phyloP scores from a whole-genome alignment of 2,797 vertebrate species.

The Ctenopoma multispine region DNA sequence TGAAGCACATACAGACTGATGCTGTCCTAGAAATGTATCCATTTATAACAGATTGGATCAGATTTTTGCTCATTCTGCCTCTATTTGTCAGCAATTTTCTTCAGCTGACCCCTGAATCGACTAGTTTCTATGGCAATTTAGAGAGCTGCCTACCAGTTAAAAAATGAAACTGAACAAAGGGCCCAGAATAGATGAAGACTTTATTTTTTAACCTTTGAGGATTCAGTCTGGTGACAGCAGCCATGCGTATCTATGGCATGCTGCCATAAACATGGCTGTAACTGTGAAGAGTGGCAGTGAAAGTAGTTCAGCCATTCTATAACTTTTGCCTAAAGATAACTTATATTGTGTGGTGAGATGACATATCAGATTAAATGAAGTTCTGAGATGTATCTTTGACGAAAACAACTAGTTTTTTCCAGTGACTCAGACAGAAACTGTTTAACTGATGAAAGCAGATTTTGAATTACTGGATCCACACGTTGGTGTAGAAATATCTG shows the following conservation, averaged over 20 bases:
- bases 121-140: conserved; percentile 34
- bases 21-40: conserved; percentile 50
- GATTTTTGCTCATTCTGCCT: conserved; percentile 46
- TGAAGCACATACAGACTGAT: conserved; percentile 46
- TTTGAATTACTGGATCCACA: conserved; percentile 36
- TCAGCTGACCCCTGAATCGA: conserved; percentile 50
- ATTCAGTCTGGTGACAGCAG: conserved; percentile 23
- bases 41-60: conserved; percentile 60
- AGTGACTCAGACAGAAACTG: conserved; percentile 26
- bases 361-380: conserved; percentile 1
- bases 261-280: conserved; percentile 12
- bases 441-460: conserved; percentile 45
- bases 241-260: conserved; percentile 1
- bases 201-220: conserved; percentile 11
- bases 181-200: conserved; percentile 25
- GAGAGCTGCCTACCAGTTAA: conserved; percentile 34
- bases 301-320: conserved; percentile 22
- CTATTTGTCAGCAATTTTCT: conserved; percentile 59
- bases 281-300: conserved; percentile 17
- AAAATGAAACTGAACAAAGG: conserved; percentile 19
- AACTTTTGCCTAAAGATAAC: not conserved
- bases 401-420: conserved; percentile 20
- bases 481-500: conserved; percentile 15
- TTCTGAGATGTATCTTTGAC: conserved; percentile 24
- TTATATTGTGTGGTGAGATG: conserved; percentile 16